These are phyloP conservation scores for Climacteris rufus DNA, from an alignment of 2,113 vertebrate genomes.

Conservation along the genomic window DNA sequence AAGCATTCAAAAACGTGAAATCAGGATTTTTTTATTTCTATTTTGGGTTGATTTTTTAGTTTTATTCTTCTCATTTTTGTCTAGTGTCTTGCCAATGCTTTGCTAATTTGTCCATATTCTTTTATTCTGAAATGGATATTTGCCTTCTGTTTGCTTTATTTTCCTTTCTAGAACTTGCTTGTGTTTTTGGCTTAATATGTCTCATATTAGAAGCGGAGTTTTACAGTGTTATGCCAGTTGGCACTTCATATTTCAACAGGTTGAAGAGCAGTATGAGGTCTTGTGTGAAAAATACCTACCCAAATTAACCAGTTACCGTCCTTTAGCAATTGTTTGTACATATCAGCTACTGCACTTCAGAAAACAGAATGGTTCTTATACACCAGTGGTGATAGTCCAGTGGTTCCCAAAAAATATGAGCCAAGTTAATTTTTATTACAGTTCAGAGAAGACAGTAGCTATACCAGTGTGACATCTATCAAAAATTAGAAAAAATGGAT, in stretches of 20 bases:
- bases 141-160: conserved; percentile 46
- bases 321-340: neutral
- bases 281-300: conserved; percentile 23
- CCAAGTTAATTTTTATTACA: neutral
- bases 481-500: neutral
- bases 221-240: conserved; percentile 50
- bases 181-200: conserved; percentile 48
- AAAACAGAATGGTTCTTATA: neutral
- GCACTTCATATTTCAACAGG: conserved; percentile 55
- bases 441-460: neutral
- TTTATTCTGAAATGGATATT: conserved; percentile 60
- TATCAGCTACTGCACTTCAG: neutral
- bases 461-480: neutral
- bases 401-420: neutral
- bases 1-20: neutral
- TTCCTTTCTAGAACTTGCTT: conserved; percentile 20
- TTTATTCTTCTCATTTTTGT: neutral
- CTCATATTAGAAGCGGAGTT: conserved; percentile 43
- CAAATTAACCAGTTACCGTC: conserved; percentile 27
- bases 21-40: neutral
- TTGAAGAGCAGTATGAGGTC: conserved; percentile 61
- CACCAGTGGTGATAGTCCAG: neutral
- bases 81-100: neutral
- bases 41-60: neutral
- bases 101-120: conserved; percentile 4